Evolutionary conservation across 1,140 invertebrate genomes (phyloP).

Genomic region (Melanaphis sacchari): DNA sequence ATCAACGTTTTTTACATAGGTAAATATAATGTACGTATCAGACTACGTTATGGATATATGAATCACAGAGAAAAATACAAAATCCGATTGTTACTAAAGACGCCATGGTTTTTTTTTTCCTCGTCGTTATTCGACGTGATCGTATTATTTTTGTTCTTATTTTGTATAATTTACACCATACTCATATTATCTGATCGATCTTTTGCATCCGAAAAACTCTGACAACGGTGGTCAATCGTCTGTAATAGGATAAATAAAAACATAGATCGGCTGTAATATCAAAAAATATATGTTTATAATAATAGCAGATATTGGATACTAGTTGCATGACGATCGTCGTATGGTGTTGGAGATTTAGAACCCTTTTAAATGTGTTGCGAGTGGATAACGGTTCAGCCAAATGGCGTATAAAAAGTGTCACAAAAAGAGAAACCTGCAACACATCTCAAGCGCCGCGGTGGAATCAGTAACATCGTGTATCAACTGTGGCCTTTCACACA

Average conservation of each 20-base stretch:
- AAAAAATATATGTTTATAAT: not conserved
- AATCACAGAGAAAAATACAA: not conserved
- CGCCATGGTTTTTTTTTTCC: not conserved
- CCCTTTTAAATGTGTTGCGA: too few species aligned
- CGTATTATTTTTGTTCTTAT: not conserved
- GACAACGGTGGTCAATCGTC: not conserved
- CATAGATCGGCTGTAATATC: not conserved
- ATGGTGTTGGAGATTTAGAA: not conserved
- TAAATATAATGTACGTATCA: not conserved
- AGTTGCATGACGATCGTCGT: not conserved
- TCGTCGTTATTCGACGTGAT: too few species aligned
- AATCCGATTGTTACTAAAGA: not conserved
- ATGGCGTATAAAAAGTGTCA: not conserved
- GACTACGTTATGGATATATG: not conserved
- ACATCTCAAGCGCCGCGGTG: not conserved
- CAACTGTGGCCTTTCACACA: not conserved
- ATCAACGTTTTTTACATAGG: not conserved
- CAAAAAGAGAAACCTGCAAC: not conserved
- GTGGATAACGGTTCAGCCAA: not conserved
- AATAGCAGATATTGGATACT: too few species aligned
- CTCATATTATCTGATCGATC: not conserved
- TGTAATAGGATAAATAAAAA: not conserved
- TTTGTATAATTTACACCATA: not conserved
- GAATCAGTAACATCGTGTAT: not conserved
- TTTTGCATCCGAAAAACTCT: not conserved